phyloP scores from a whole-genome alignment of 1,140 invertebrate species.

The Pogonomyrmex californicus region DNA sequence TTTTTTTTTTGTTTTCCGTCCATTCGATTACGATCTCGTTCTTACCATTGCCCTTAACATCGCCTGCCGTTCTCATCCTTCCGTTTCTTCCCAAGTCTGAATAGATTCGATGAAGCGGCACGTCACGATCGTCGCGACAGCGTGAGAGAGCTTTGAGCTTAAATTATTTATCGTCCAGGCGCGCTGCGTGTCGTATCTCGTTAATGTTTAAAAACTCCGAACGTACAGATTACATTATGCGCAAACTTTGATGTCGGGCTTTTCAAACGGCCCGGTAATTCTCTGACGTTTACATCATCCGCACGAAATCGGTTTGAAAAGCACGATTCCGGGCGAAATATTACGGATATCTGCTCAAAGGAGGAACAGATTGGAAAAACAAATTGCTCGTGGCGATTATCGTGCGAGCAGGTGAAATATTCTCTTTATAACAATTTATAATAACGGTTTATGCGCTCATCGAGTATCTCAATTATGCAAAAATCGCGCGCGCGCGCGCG shows the following conservation, averaged over 20 bases:
- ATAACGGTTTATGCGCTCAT: not conserved
- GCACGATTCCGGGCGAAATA: not conserved
- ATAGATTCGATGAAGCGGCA: slow-evolving; percentile 52
- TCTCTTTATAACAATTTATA: slow-evolving; percentile 3
- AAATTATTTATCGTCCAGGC: slow-evolving; percentile 70
- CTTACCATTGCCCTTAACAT: slow-evolving; percentile 47
- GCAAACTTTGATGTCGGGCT: slow-evolving; percentile 27
- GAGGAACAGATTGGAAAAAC: not conserved
- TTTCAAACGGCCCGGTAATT: slow-evolving; percentile 2
- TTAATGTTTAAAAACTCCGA: slow-evolving; percentile 69
- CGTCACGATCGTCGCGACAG: slow-evolving; percentile 51
- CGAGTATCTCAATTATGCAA: slow-evolving; percentile 29
- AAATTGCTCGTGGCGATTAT: not conserved
- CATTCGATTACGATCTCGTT: slow-evolving; percentile 51
- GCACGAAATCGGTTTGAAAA: slow-evolving; percentile 1
- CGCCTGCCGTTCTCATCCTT: slow-evolving; percentile 6
- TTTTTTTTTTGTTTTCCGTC: not conserved
- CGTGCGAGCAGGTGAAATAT: not conserved
- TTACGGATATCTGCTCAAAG: not conserved
- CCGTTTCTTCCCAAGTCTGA: slow-evolving; percentile 11
- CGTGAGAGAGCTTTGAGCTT: slow-evolving; percentile 67
- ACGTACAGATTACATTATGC: slow-evolving; percentile 65
- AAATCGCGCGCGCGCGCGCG: not conserved
- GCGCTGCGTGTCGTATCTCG: slow-evolving; percentile 55
- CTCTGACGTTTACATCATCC: not conserved